These are phyloP conservation scores for Masnerella sp. DNA, from an alignment of 2,888 invertebrate genomes.

Conservation along the genomic window DNA sequence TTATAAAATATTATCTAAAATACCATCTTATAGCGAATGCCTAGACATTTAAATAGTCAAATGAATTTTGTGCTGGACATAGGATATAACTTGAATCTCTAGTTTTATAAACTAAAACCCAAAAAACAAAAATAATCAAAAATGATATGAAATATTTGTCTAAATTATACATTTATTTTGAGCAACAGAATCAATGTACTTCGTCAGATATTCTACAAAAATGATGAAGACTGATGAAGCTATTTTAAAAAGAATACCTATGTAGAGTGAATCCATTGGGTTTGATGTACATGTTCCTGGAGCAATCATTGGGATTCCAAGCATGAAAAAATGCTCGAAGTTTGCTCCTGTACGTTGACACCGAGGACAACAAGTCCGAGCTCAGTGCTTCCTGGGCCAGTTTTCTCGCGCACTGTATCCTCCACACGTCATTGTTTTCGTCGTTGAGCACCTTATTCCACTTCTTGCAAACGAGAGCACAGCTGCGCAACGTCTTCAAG, in stretches of 20 bases:
- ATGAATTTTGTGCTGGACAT: too few species aligned
- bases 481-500: slow-evolving; percentile 90
- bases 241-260: slow-evolving; percentile 80
- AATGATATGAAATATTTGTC: too few species aligned
- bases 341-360: slow-evolving; percentile 95
- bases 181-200: too few species aligned
- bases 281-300: slow-evolving; percentile 97
- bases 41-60: too few species aligned
- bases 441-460: slow-evolving; percentile 93
- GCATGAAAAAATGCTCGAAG: slow-evolving; percentile 95
- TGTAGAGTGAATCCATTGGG: slow-evolving; percentile 98
- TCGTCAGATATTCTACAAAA: too few species aligned
- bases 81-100: too few species aligned
- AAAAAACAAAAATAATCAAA: too few species aligned
- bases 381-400: slow-evolving; percentile 92
- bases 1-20: too few species aligned
- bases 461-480: slow-evolving; percentile 94
- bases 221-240: too few species aligned
- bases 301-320: slow-evolving; percentile 98
- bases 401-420: slow-evolving; percentile 90
- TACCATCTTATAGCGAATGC: too few species aligned
- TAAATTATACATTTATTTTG: too few species aligned
- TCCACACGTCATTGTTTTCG: slow-evolving; percentile 97
- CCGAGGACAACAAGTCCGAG: slow-evolving; percentile 92
- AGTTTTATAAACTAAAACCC: too few species aligned